Conservation (phyloP, 2,888 invertebrate species). For the Morpho helenor region DNA sequence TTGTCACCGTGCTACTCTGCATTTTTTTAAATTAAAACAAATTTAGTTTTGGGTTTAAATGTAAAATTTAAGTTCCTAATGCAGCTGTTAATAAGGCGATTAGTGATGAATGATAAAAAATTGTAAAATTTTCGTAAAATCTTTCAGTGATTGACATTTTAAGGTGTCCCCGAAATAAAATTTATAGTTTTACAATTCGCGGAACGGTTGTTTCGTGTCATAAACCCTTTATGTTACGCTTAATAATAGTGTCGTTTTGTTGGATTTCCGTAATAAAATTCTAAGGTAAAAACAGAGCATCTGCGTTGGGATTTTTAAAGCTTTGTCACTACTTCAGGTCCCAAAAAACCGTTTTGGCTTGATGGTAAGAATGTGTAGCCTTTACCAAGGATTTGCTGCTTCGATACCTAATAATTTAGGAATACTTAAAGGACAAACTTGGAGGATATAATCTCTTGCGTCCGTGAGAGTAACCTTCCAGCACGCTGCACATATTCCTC, state of each 20-base stretch:
- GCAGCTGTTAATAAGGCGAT: conserved; percentile 15
- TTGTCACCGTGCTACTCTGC: conserved; percentile 50
- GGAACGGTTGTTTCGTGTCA: conserved; percentile 56
- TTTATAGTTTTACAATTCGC: conserved; percentile 67
- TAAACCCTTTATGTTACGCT: conserved; percentile 46
- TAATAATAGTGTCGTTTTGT: conserved; percentile 40
- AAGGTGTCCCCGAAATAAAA: conserved; percentile 51
- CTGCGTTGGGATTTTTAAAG: neutral
- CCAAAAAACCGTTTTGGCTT: too few relatives aligned
- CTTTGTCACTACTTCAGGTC: too few relatives aligned
- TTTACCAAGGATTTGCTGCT: too few relatives aligned
- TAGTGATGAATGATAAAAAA: conserved; percentile 7
- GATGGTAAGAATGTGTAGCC: too few relatives aligned
- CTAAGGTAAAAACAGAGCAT: neutral
- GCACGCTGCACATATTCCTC: too few relatives aligned
- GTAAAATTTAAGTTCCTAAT: too few relatives aligned
- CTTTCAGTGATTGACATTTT: conserved; percentile 62
- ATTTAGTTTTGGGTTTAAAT: too few relatives aligned
- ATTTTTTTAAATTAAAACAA: conserved; percentile 21
- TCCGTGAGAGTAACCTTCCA: too few relatives aligned
- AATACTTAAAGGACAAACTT: too few relatives aligned
- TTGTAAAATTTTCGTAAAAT: conserved; percentile 35
- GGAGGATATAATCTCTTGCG: too few relatives aligned
- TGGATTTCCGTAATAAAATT: conserved; percentile 18
- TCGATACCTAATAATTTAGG: too few relatives aligned